phyloP scores from a whole-genome alignment of 2,797 vertebrate genomes.

The Pipistrellus pygmaeus region DNA sequence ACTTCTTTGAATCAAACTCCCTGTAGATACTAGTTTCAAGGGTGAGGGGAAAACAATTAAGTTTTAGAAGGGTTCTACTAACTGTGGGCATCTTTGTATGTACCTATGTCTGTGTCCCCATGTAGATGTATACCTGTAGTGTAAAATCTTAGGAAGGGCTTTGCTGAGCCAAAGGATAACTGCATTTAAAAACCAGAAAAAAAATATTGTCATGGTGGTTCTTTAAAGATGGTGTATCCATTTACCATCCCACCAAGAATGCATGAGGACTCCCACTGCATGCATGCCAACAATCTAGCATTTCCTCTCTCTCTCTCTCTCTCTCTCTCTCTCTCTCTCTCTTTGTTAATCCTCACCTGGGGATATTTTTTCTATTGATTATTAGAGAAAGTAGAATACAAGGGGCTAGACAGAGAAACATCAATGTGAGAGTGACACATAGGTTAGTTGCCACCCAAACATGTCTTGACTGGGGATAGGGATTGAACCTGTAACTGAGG shows the following conservation, averaged over 20 bases:
- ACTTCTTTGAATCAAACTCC: slow-evolving; percentile 26
- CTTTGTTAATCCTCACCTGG: too few relatives aligned
- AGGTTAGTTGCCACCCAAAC: too few relatives aligned
- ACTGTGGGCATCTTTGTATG: background rate
- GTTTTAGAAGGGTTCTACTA: background rate
- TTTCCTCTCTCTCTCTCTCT: too few relatives aligned
- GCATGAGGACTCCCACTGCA: background rate
- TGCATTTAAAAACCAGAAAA: background rate
- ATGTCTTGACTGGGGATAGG: too few relatives aligned
- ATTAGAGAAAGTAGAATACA: too few relatives aligned
- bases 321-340: too few relatives aligned
- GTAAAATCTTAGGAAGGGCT: background rate
- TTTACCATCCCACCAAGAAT: background rate
- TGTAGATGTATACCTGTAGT: background rate
- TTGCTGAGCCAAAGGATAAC: background rate
- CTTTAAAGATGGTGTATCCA: background rate
- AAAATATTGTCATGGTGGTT: background rate
- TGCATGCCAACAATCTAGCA: background rate
- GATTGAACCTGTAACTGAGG: too few relatives aligned
- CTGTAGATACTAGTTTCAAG: background rate
- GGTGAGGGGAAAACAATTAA: background rate
- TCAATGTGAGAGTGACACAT: too few relatives aligned
- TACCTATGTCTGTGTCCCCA: background rate
- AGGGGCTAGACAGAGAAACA: too few relatives aligned
- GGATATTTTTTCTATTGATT: too few relatives aligned